phyloP scores from a whole-genome alignment of 1,140 invertebrate genomes.

The Asobara japonica region DNA sequence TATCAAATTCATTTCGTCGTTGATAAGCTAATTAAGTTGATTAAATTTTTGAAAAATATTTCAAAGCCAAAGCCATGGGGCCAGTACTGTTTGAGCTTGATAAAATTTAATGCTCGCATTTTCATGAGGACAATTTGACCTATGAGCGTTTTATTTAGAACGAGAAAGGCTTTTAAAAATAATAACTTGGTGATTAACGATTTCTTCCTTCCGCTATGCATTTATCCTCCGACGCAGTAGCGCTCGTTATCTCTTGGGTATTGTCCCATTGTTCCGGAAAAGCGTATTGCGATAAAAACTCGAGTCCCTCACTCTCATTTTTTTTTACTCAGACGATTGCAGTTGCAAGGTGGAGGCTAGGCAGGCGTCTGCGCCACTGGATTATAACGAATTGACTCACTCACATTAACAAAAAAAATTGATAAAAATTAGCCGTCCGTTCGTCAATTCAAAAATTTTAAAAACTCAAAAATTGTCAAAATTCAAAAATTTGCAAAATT shows the following conservation, averaged over 20 bases:
- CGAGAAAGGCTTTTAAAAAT: background rate
- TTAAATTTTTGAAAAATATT: too few relatives aligned
- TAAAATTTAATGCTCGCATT: too few relatives aligned
- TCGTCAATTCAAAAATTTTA: too few relatives aligned
- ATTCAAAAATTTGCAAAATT: too few relatives aligned
- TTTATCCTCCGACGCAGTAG: conserved; percentile 38
- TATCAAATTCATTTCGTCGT: too few relatives aligned
- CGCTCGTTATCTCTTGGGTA: conserved; percentile 39
- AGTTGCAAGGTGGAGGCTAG: conserved; percentile 38
- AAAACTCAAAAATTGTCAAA: too few relatives aligned
- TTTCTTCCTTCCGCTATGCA: conserved; percentile 25
- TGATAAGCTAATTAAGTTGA: too few relatives aligned
- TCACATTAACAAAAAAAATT: background rate
- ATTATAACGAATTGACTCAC: conserved; percentile 19
- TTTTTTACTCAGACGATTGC: background rate
- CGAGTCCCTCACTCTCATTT: background rate
- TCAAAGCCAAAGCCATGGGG: too few relatives aligned
- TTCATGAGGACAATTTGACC: background rate
- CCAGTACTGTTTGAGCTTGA: too few relatives aligned
- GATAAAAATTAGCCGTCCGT: too few relatives aligned
- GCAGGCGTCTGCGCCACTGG: conserved; percentile 22
- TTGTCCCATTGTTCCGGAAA: conserved; percentile 60
- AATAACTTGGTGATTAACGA: conserved; percentile 10
- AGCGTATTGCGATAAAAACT: conserved; percentile 40
- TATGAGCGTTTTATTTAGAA: background rate